phyloP scores from a whole-genome alignment of 35 echinoderm and acorn worm species.

The Lytechinus pictus region DNA sequence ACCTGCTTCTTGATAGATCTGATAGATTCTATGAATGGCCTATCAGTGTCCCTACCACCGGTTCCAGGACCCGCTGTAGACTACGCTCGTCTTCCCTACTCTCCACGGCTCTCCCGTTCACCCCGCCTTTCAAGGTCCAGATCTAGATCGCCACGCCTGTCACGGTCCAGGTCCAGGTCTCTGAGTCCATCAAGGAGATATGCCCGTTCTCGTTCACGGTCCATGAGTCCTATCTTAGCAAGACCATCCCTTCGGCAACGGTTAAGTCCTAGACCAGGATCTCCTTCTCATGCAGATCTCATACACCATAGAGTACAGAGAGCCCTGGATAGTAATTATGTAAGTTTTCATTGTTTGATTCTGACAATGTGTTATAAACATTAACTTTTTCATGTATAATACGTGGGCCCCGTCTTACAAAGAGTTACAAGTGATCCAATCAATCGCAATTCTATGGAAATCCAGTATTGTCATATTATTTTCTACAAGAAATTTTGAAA shows the following conservation, averaged over 20 bases:
- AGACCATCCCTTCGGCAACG: constrained; percentile 52
- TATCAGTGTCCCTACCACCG: constrained; percentile 11
- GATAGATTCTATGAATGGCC: constrained; percentile 21
- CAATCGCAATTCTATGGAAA: no score
- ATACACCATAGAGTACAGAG: constrained; percentile 73
- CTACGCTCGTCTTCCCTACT: constrained; percentile 86
- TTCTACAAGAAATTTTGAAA: no score
- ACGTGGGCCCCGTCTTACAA: no score
- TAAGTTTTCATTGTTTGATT: constrained; percentile 41
- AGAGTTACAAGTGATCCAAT: no score
- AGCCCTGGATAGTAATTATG: constrained; percentile 79
- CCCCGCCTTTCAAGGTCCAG: neutral
- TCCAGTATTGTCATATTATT: no score
- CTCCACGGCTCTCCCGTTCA: constrained; percentile 71
- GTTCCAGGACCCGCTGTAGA: constrained; percentile 58
- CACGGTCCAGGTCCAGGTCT: neutral
- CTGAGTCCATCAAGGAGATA: constrained; percentile 40
- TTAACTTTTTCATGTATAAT: no score
- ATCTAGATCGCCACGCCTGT: neutral
- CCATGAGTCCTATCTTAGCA: constrained; percentile 59
- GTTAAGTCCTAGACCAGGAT: neutral
- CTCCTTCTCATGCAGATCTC: constrained; percentile 53
- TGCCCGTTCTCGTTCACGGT: constrained; percentile 49
- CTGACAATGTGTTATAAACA: neutral
- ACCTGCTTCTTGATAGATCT: neutral